A percentile compares a stretch with the other conserved stretches of the same genome.
Conservation (phyloP, 1,140 invertebrate genomes). For the Andricus grossulariae region DNA sequence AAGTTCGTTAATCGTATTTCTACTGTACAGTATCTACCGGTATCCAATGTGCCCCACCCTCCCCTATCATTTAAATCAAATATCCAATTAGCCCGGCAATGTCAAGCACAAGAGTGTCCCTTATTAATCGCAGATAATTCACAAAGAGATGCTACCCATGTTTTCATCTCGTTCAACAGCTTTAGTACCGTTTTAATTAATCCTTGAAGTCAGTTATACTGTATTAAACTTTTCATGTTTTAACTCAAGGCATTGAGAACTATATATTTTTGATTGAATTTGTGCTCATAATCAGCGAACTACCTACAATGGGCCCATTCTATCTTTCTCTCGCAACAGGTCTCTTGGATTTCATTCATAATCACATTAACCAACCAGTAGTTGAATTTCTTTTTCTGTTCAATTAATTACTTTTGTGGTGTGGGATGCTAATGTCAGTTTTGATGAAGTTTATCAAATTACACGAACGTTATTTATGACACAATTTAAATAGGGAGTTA, state of each 20-base stretch:
- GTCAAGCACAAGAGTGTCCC: neutral
- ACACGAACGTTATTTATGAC: neutral
- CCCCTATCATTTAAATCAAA: slow-evolving; percentile 7
- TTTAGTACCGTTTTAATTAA: neutral
- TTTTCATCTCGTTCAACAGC: neutral
- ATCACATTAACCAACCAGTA: slow-evolving; percentile 4
- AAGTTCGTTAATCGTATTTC: too few species aligned
- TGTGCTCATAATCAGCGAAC: too few species aligned
- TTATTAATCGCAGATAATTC: slow-evolving; percentile 4
- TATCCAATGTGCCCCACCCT: too few species aligned
- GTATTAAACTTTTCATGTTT: neutral
- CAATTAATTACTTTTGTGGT: slow-evolving; percentile 10
- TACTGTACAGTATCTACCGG: too few species aligned
- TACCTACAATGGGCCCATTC: too few species aligned
- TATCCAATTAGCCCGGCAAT: neutral
- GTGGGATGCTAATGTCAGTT: neutral
- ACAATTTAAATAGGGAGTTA: too few species aligned
- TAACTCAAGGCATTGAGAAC: neutral
- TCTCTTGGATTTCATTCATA: slow-evolving; percentile 4
- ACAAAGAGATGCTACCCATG: slow-evolving; percentile 6
- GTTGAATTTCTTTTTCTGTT: slow-evolving; percentile 5
- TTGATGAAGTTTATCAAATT: neutral
- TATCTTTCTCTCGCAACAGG: slow-evolving; percentile 1
- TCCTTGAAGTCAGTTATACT: neutral
- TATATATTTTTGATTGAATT: too few species aligned